Percentiles rank a stretch among this genome's conserved stretches.
Conservation (phyloP, 2,113 vertebrate species). For the Thymallus thymallus region DNA sequence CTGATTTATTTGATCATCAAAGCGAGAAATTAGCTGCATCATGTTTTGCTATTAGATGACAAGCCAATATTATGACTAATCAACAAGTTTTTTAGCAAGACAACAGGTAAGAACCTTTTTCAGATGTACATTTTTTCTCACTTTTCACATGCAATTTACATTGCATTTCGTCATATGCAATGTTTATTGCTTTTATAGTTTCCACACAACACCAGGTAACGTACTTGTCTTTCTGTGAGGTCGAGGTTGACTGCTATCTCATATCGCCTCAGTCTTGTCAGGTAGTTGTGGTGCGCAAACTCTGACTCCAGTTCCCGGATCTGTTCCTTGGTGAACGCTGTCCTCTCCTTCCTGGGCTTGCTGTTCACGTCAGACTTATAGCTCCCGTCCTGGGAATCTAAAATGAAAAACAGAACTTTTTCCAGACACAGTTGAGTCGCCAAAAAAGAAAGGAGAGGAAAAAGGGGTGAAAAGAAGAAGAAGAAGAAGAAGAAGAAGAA, state of each 20-base stretch:
- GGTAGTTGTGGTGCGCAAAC: constrained; percentile 94
- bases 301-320: constrained; percentile 93
- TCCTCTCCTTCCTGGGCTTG: constrained; percentile 92
- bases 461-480: constrained; percentile 5
- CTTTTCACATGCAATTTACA: too few species aligned
- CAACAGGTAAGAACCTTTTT: not conserved
- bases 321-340: constrained; percentile 94
- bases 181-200: constrained; percentile 4
- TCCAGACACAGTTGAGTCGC: constrained; percentile 56
- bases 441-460: constrained; percentile 25
- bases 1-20: not conserved
- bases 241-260: constrained; percentile 95
- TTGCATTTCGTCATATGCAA: not conserved
- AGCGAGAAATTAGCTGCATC: not conserved
- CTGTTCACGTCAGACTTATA: constrained; percentile 89
- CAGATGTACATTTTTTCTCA: too few species aligned
- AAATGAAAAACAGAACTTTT: constrained; percentile 68
- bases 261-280: constrained; percentile 90
- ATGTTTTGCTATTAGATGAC: not conserved
- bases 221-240: constrained; percentile 95
- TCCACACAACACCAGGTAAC: constrained; percentile 8
- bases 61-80: not conserved
- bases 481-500: too few species aligned
- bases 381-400: constrained; percentile 91
- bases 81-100: not conserved